A percentile compares a stretch with the other conserved stretches of the same genome.
Evolutionary conservation across 2,797 vertebrate species (phyloP).

Genomic region (Sebastes cheni): DNA sequence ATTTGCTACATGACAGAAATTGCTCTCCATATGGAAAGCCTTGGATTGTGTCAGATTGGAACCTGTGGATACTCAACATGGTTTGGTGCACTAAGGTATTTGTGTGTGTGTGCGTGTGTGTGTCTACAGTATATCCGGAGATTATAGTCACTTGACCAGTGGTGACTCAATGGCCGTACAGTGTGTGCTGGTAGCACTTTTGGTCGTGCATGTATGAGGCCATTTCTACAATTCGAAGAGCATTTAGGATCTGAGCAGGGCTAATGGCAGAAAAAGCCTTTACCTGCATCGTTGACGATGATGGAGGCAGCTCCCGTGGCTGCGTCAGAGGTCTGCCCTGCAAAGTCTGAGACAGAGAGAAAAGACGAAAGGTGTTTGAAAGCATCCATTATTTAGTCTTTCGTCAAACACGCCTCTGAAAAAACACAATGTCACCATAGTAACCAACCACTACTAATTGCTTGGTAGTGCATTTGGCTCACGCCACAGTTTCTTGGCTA

Average conservation of each 20-base stretch:
- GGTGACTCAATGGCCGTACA: conserved; percentile 7
- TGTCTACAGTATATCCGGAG: not conserved
- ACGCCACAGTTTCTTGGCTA: not conserved
- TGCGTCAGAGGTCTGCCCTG: conserved; percentile 88
- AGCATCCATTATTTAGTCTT: conserved; percentile 9
- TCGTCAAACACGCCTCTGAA: not conserved
- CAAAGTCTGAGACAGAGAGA: conserved; percentile 86
- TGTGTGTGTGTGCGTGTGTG: not conserved
- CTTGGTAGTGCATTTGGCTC: not conserved
- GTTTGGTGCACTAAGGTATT: conserved; percentile 33
- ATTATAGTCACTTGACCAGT: conserved; percentile 20
- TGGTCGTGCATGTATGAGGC: not conserved
- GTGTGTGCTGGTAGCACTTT: not conserved
- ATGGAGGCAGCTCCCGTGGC: conserved; percentile 95
- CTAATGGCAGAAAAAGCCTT: conserved; percentile 19
- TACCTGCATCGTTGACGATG: conserved; percentile 93
- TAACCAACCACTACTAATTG: conserved; percentile 9
- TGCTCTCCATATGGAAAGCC: conserved; percentile 7
- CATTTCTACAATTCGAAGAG: conserved; percentile 36
- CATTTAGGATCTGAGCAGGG: conserved; percentile 50
- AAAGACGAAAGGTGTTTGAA: conserved; percentile 16
- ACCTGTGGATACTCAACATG: conserved; percentile 27
- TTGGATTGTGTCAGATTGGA: conserved; percentile 25
- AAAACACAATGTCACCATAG: conserved; percentile 13
- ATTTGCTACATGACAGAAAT: conserved; percentile 10